Base-by-base conservation (phyloP, 2,888 invertebrate genomes). In the Parapristionchus giblindavisi region DNA sequence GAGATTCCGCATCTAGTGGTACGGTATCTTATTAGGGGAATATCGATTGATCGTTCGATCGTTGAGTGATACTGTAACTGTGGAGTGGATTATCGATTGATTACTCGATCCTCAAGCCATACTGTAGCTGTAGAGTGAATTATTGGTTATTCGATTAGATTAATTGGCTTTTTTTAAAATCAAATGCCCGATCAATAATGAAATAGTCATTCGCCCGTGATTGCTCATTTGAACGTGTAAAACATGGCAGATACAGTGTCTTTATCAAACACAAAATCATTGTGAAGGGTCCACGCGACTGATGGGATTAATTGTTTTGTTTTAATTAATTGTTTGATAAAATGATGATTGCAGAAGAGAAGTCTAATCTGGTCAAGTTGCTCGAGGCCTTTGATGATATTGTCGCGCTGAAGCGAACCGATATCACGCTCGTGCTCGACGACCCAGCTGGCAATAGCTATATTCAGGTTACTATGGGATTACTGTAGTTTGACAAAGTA, bases 391-490 rank as follows among this genome's bases (percentile, higher is more conserved):
- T 70, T 29, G 70, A 70, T 14, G 70, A 70, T 27, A 70, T 70
- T 17, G 70, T 70, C 54, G 27, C 32, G 4, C 24, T 70, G 36
- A 70, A 54, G 70, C 29, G 60, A 48, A 72, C 34, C 43, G 72
- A 38, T 17, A 91, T 93, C 0, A 95, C 95, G 0, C 81, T 99
- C 1, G 88, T 97, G 3, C 89, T 99, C 79, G 95, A 98, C 89
- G 99, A 99, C 90, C 96, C 98, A 1, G 94, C 97, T 11, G 99
- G 99, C 0, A 98, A 98, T 89, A 96, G 96, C 80, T 98, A 96
- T 88, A 91, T 98, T 58, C 94, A 95, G 90, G 91, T 91, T 34
- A 32, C 34, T 4, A 11, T 6, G 32, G 27, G 21, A 3, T 8
- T 14, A 32, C 32, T 1, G 8, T 32, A 11, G 27, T 3, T 58